Conservation (phyloP, 2,888 invertebrate species). For the Pyrrhia umbra region DNA sequence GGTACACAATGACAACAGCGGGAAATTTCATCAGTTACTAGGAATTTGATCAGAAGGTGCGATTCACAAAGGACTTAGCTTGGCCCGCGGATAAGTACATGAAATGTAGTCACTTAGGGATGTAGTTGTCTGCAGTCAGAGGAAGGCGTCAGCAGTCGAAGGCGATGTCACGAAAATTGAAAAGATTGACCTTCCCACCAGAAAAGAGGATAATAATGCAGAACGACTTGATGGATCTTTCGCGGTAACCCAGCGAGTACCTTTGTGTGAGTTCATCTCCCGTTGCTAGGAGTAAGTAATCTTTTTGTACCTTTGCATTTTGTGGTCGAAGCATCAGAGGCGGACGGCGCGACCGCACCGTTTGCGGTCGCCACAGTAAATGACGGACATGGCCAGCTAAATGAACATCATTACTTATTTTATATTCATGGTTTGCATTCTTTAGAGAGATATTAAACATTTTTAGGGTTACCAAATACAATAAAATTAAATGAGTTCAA, state of each 20-base stretch:
- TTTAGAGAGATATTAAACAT: background rate
- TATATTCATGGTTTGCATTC: conserved; percentile 11
- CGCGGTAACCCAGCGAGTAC: background rate
- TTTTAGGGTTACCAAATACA: background rate
- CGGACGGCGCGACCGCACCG: conserved; percentile 26
- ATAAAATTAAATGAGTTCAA: too few species aligned
- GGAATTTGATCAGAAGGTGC: too few species aligned
- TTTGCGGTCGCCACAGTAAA: conserved; percentile 47
- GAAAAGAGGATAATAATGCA: background rate
- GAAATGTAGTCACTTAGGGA: too few species aligned
- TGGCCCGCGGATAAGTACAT: too few species aligned
- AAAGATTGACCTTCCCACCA: background rate
- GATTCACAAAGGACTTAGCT: too few species aligned
- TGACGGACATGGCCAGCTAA: conserved; percentile 40
- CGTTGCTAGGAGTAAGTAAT: background rate
- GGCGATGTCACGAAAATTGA: background rate
- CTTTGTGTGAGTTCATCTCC: background rate
- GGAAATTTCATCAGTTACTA: too few species aligned
- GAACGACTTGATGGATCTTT: background rate
- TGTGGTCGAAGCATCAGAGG: conserved; percentile 5
- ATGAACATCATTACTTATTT: conserved; percentile 14
- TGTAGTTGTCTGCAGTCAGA: too few species aligned
- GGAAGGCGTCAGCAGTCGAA: too few species aligned
- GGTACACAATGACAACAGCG: too few species aligned
- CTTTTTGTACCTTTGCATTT: background rate